Conservation (phyloP, 2,888 invertebrate species). For the Parnassius mnemosyne region DNA sequence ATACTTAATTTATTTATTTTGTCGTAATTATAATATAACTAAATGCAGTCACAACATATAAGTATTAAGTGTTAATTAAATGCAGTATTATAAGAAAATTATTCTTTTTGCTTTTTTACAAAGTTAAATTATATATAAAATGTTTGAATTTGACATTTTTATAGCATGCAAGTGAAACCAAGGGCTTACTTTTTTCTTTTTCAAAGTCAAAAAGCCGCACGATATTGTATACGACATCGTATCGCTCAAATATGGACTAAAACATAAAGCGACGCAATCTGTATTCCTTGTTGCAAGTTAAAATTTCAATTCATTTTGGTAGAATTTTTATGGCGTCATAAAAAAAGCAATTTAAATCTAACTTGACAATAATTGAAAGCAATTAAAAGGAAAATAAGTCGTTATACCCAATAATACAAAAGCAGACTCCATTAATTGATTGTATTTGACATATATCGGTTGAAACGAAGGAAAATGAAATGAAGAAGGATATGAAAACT, state of each 20-base stretch:
- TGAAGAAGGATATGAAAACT: too few species aligned
- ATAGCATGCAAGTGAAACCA: slow-evolving; percentile 18
- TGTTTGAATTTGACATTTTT: slow-evolving; percentile 14
- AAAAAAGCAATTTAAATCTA: slow-evolving; percentile 16
- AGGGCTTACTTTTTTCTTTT: slow-evolving; percentile 12
- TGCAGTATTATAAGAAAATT: too few species aligned
- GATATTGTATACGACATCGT: slow-evolving; percentile 11
- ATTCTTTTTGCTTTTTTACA: too few species aligned
- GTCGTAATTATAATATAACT: too few species aligned
- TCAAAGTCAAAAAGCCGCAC: slow-evolving; percentile 14
- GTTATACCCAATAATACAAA: too few species aligned
- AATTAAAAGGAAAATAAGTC: background rate
- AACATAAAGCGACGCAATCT: slow-evolving; percentile 15
- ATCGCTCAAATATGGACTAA: slow-evolving; percentile 14
- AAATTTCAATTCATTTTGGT: slow-evolving; percentile 10
- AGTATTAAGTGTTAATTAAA: too few species aligned
- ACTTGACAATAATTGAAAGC: slow-evolving; percentile 12
- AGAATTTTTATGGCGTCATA: slow-evolving; percentile 17
- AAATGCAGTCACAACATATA: too few species aligned
- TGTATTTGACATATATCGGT: too few species aligned
- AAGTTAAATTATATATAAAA: background rate
- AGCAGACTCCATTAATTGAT: too few species aligned
- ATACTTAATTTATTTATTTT: too few species aligned
- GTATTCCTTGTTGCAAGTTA: slow-evolving; percentile 7
- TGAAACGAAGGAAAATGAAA: too few species aligned